Evolutionary conservation across 1,140 invertebrate genomes (phyloP).

Genomic region (Halictus rubicundus): DNA sequence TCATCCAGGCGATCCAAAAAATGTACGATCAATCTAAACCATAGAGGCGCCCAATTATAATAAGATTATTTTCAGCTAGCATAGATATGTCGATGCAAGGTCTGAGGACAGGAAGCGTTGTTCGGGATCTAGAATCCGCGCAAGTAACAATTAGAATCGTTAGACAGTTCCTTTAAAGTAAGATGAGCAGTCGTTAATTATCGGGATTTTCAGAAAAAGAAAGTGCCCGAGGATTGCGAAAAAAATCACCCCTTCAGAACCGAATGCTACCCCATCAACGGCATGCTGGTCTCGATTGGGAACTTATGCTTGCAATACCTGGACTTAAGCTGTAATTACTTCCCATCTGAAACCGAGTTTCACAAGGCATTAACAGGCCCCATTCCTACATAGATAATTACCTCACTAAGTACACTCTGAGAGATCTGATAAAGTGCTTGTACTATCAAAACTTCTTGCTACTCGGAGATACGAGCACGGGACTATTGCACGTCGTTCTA

Average conservation of each 20-base stretch:
- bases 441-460: constrained; percentile 61
- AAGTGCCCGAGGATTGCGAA: neutral
- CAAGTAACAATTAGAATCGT: neutral
- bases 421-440: constrained; percentile 47
- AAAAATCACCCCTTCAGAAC: constrained; percentile 64
- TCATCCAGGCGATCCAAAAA: constrained; percentile 17
- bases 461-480: constrained; percentile 26
- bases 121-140: neutral
- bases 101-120: neutral
- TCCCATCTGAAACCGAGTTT: neutral
- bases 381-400: constrained; percentile 46
- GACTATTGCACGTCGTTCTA: constrained; percentile 48
- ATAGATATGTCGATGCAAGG: neutral
- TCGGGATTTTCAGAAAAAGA: neutral
- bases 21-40: constrained; percentile 8
- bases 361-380: neutral
- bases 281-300: constrained; percentile 64
- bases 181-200: too few relatives aligned
- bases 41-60: neutral
- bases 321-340: constrained; percentile 70
- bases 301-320: constrained; percentile 68
- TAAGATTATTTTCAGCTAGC: neutral
- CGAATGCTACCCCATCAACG: constrained; percentile 55
- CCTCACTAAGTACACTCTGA: constrained; percentile 39
- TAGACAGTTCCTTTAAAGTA: neutral